These are phyloP conservation scores for Netelia melanura DNA, from an alignment of 2,888 invertebrate genomes.

Conservation along the genomic window DNA sequence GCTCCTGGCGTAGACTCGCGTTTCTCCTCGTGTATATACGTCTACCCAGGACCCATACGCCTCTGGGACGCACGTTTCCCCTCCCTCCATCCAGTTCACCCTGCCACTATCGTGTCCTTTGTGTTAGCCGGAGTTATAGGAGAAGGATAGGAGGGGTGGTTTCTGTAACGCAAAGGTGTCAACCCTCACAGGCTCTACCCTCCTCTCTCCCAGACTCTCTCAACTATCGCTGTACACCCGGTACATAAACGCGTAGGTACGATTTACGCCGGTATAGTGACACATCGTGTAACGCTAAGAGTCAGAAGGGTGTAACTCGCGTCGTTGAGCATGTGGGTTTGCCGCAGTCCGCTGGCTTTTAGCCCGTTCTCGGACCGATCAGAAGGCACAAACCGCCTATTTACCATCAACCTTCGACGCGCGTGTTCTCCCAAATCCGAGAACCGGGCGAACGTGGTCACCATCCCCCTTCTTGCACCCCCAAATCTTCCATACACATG, in stretches of 20 bases:
- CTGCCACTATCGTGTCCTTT: slow-evolving; percentile 45
- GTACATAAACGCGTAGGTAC: background rate
- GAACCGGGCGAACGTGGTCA: slow-evolving; percentile 18
- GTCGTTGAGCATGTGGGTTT: background rate
- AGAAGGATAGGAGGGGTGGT: slow-evolving; percentile 25
- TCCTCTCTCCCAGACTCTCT: background rate
- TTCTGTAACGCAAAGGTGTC: slow-evolving; percentile 46
- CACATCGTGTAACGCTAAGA: slow-evolving; percentile 19
- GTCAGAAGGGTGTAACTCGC: slow-evolving; percentile 13
- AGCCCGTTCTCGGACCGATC: background rate
- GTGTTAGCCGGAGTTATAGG: slow-evolving; percentile 55
- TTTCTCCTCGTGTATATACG: background rate
- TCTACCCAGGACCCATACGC: background rate
- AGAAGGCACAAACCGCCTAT: background rate
- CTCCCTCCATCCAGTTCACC: slow-evolving; percentile 3
- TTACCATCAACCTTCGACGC: slow-evolving; percentile 22
- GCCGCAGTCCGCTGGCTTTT: background rate
- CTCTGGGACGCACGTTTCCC: slow-evolving; percentile 7
- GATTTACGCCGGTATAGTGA: background rate
- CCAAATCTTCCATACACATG: background rate
- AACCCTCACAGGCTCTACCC: slow-evolving; percentile 5
- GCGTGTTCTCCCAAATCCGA: background rate
- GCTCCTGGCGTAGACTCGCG: slow-evolving; percentile 2
- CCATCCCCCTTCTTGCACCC: background rate
- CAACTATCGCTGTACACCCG: background rate